These are phyloP conservation scores for Dipus sagitta DNA, from an alignment of 2,797 vertebrate species.

Conservation along the genomic window DNA sequence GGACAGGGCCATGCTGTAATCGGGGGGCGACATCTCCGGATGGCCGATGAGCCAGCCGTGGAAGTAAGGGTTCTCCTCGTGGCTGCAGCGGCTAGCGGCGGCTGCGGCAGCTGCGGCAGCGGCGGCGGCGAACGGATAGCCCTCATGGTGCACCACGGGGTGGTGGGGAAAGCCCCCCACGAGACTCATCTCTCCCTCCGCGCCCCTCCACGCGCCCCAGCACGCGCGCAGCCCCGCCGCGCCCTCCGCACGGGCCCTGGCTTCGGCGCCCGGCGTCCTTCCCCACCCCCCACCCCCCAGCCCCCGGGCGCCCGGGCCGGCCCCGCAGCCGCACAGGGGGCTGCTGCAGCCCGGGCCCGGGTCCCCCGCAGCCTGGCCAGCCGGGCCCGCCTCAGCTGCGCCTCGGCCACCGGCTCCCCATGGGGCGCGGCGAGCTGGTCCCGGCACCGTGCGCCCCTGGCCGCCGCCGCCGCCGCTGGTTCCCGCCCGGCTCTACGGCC, in stretches of 20 bases:
- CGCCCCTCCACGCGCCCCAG: slow-evolving; percentile 81
- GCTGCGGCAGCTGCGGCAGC: slow-evolving; percentile 93
- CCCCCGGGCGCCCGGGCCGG: slow-evolving; percentile 76
- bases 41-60: slow-evolving; percentile 99
- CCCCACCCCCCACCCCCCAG: slow-evolving; percentile 76
- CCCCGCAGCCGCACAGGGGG: slow-evolving; percentile 79
- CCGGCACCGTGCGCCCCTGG: slow-evolving; percentile 81
- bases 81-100: slow-evolving; percentile 94
- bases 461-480: slow-evolving; percentile 67
- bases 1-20: slow-evolving; percentile 94
- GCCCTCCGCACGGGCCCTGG: slow-evolving; percentile 71
- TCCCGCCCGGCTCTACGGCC: slow-evolving; percentile 72
- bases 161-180: slow-evolving; percentile 98
- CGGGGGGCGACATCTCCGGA: slow-evolving; percentile 97
- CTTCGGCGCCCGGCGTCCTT: slow-evolving; percentile 77
- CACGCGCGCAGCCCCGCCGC: slow-evolving; percentile 75
- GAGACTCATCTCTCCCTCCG: slow-evolving; percentile 93
- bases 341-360: slow-evolving; percentile 80
- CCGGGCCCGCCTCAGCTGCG: slow-evolving; percentile 74
- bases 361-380: slow-evolving; percentile 73
- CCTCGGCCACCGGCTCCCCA: slow-evolving; percentile 77
- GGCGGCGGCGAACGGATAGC: slow-evolving; percentile 95
- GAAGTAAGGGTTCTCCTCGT: slow-evolving; percentile 96
- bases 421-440: slow-evolving; percentile 79
- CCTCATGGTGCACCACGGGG: slow-evolving; percentile 97